A percentile compares a stretch with the other conserved stretches of the same genome.
Evolutionary conservation across 2,113 vertebrate species (phyloP).

Genomic region (Phylloscopus trochiloides): DNA sequence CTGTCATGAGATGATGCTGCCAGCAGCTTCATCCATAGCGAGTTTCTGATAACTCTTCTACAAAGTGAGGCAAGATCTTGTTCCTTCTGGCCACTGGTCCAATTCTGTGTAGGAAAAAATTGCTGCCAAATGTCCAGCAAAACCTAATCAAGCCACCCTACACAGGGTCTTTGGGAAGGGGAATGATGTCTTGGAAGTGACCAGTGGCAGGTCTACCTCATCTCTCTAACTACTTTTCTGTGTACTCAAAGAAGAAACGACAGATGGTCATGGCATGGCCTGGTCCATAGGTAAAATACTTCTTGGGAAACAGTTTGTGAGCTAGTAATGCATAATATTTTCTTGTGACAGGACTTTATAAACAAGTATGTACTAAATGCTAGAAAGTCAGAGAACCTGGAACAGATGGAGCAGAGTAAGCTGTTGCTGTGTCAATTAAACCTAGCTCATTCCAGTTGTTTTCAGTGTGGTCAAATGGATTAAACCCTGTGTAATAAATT

Average conservation of each 20-base stretch:
- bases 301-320: neutral
- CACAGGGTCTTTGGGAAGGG: neutral
- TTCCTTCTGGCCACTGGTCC: neutral
- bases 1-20: neutral
- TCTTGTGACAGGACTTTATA: neutral
- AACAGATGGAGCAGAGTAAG: neutral
- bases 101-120: neutral
- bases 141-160: neutral
- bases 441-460: neutral
- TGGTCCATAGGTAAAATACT: neutral
- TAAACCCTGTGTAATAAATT: neutral
- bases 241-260: neutral
- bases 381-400: neutral
- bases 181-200: neutral
- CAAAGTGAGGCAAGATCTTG: neutral
- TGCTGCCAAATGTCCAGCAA: neutral
- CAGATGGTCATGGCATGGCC: rapidly evolving
- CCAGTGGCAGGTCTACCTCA: neutral
- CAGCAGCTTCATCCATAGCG: neutral
- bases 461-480: neutral
- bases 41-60: neutral
- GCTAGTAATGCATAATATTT: neutral
- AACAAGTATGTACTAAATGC: neutral
- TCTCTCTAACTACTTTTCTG: neutral
- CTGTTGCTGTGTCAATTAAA: neutral